Evolutionary conservation across 2,888 invertebrate species (phyloP).

Genomic region (Noctua comes): DNA sequence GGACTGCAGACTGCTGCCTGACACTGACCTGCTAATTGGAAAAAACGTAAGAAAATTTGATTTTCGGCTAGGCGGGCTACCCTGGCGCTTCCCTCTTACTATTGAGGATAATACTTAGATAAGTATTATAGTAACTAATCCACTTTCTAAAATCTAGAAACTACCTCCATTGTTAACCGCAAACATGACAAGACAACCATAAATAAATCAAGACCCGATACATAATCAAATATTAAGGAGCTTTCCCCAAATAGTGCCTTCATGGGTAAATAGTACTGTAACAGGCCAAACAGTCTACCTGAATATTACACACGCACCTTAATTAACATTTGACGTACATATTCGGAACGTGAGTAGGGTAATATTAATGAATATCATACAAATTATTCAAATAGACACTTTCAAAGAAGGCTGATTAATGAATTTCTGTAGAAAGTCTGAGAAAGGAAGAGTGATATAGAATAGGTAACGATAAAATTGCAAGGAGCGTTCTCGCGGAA

Average conservation of each 20-base stretch:
- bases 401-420: slow-evolving; percentile 60
- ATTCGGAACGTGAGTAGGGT: slow-evolving; percentile 64
- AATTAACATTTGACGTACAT: slow-evolving; percentile 67
- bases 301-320: slow-evolving; percentile 63
- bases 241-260: slow-evolving; percentile 41
- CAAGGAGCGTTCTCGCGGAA: not conserved
- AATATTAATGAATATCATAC: slow-evolving; percentile 63
- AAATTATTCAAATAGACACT: slow-evolving; percentile 59
- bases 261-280: slow-evolving; percentile 42
- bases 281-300: slow-evolving; percentile 52
- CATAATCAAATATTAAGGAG: slow-evolving; percentile 53
- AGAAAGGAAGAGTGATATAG: not conserved
- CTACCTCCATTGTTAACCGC: slow-evolving; percentile 2
- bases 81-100: not conserved
- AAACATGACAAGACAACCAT: slow-evolving; percentile 45
- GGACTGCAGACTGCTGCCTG: too few species aligned
- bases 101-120: too few species aligned
- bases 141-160: slow-evolving; percentile 13
- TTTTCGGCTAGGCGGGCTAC: too few species aligned
- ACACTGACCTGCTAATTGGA: too few species aligned
- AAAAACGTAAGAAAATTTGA: too few species aligned
- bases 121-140: slow-evolving; percentile 13
- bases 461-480: not conserved
- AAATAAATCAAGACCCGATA: slow-evolving; percentile 48
- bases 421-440: slow-evolving; percentile 39